Conservation (phyloP, 2,888 invertebrate genomes). For the Sarcophaga variegata region DNA sequence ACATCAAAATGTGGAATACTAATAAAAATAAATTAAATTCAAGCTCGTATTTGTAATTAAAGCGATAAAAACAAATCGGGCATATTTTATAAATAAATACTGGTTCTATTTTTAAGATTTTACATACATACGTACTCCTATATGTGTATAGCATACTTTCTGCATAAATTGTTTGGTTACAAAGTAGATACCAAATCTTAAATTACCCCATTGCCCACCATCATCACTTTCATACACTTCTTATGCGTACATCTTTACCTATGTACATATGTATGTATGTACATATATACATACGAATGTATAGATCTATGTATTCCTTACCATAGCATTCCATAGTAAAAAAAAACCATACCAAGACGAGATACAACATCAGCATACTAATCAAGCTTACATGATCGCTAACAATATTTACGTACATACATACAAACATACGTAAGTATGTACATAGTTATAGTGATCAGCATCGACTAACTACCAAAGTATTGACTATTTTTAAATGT, state of each 20-base stretch:
- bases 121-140: not conserved
- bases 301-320: not conserved
- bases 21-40: not conserved
- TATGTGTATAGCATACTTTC: not conserved
- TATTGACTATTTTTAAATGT: constrained; percentile 21
- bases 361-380: constrained; percentile 25
- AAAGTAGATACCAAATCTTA: constrained; percentile 26
- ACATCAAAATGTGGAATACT: too few species aligned
- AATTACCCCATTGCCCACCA: constrained; percentile 6
- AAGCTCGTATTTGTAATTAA: not conserved
- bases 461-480: not conserved
- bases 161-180: constrained; percentile 35
- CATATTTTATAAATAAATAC: not conserved
- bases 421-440: too few species aligned
- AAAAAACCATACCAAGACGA: not conserved
- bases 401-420: not conserved
- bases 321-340: not conserved
- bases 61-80: not conserved
- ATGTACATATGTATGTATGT: not conserved
- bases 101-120: not conserved
- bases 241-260: not conserved
- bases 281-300: too few species aligned
- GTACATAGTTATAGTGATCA: not conserved
- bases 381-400: constrained; percentile 12
- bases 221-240: not conserved